A percentile compares a stretch with the other conserved stretches of the same genome.
Evolutionary conservation across 2,797 vertebrate genomes (phyloP).

Genomic region (Xiphorhynchus erythropygius): DNA sequence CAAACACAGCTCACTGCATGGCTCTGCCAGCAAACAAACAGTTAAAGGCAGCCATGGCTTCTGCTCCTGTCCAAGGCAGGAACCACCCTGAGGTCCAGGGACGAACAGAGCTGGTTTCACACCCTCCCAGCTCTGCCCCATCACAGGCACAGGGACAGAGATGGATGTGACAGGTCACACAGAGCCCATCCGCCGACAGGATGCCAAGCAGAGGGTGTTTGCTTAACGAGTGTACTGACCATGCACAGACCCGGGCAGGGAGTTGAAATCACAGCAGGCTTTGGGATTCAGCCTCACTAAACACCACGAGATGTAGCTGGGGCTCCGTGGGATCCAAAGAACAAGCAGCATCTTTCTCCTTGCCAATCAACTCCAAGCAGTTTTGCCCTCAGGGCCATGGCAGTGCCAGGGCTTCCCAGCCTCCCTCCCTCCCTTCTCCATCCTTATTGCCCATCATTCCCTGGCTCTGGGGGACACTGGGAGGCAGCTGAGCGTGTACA

Average conservation of each 20-base stretch:
- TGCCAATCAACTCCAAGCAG: background rate
- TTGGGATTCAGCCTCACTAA: background rate
- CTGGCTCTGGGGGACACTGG: accelerated
- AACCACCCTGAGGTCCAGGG: background rate
- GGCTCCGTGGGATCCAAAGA: background rate
- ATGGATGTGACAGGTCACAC: background rate
- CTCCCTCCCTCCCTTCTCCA: background rate
- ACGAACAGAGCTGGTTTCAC: background rate
- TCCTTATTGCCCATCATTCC: accelerated
- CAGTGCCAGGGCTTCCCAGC: too few species aligned
- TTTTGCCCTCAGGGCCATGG: background rate
- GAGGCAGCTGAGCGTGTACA: background rate
- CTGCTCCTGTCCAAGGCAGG: background rate
- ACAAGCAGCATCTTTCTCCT: background rate
- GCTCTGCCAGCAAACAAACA: background rate
- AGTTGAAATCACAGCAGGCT: slow-evolving; percentile 47
- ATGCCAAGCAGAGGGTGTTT: background rate
- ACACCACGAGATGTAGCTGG: accelerated
- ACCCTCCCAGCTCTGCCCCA: background rate
- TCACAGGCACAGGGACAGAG: background rate
- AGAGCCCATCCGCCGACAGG: background rate
- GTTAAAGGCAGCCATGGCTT: background rate
- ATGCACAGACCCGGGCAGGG: background rate
- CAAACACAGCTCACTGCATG: background rate
- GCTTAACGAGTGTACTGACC: background rate